Evolutionary conservation across 2,888 invertebrate genomes (phyloP), one percentile per base, ranked within the genome.

Genomic region (Ornithoptera alexandrae): DNA sequence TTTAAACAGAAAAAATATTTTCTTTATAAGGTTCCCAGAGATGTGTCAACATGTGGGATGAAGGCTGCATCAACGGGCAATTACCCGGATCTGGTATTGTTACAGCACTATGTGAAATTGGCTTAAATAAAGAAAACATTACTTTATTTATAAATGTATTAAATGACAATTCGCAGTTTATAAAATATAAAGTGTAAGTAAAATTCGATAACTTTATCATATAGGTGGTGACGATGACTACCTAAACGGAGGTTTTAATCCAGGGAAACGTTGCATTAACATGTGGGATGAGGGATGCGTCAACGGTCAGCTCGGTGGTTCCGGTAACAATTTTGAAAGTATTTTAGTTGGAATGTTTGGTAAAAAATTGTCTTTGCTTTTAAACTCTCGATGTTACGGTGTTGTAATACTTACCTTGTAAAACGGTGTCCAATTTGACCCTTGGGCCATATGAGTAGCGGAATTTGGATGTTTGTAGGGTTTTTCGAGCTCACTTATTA

Each of bases 201-300:
- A 24, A 58, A 59, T 20, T 39, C 57, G 2, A 58, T 42, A 24
- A 17, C 59, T 30, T 53, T 39, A 17, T 42, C 57, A 74, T 74
- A 17, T 62, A 88, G 88, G 88, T 63, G 78, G 80, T 12, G 89
- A 92, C 62, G 87, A 89, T 68, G 81, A 84, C 46, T 90, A 82
- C 72, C 72, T 91, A 18, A 82, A 79, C 61, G 89, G 89, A 5
- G 84, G 84, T 0, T 87, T 87, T 75, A 90, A 81, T 74, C 91
- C 92, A 2, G 91, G 93, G 61, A 93, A 93, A 75, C 88, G 90
- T 0, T 93, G 92, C 71, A 84, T 88, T 69, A 89, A 90, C 78
- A 82, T 93, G 84, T 93, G 93, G 85, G 94, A 93, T 74, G 94
- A 93, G 20, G 93, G 93, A 0, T 93, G 94, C 72, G 81, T 86